Percentiles rank a stretch among this genome's conserved stretches.
These are phyloP conservation scores for Eupeodes corollae DNA, from an alignment of 1,140 invertebrate species.

Conservation along the genomic window DNA sequence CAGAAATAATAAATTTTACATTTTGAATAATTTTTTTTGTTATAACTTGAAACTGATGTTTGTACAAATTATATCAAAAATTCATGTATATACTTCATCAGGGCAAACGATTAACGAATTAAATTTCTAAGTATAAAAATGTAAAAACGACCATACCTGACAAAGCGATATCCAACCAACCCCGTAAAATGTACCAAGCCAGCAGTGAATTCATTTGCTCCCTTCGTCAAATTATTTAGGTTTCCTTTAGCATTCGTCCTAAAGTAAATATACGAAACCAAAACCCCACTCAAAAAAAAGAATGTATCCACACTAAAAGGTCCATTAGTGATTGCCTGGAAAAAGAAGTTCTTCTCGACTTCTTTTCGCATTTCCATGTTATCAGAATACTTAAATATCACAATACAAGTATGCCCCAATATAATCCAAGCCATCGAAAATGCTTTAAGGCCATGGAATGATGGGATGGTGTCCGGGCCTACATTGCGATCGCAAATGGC, in stretches of 20 bases:
- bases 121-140: slow-evolving; percentile 1
- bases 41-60: too few relatives aligned
- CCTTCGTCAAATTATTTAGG: slow-evolving; percentile 59
- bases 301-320: slow-evolving; percentile 86
- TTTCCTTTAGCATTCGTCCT: slow-evolving; percentile 68
- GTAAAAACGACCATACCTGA: slow-evolving; percentile 47
- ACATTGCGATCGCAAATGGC: slow-evolving; percentile 67
- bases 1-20: too few relatives aligned
- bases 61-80: too few relatives aligned
- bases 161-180: slow-evolving; percentile 66
- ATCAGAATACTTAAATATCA: slow-evolving; percentile 74
- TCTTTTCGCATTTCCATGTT: slow-evolving; percentile 68
- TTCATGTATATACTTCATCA: too few relatives aligned
- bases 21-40: too few relatives aligned
- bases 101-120: too few relatives aligned
- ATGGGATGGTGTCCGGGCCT: slow-evolving; percentile 67
- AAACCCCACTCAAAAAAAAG: slow-evolving; percentile 69
- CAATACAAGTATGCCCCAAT: slow-evolving; percentile 77
- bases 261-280: slow-evolving; percentile 76
- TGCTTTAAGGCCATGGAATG: slow-evolving; percentile 68
- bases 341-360: slow-evolving; percentile 66
- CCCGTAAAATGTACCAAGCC: slow-evolving; percentile 64
- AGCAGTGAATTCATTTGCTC: slow-evolving; percentile 54
- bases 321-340: slow-evolving; percentile 75
- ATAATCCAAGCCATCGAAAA: slow-evolving; percentile 90